Evolutionary conservation across 2,888 invertebrate species (phyloP).

Genomic region (Amaurobius ferox): DNA sequence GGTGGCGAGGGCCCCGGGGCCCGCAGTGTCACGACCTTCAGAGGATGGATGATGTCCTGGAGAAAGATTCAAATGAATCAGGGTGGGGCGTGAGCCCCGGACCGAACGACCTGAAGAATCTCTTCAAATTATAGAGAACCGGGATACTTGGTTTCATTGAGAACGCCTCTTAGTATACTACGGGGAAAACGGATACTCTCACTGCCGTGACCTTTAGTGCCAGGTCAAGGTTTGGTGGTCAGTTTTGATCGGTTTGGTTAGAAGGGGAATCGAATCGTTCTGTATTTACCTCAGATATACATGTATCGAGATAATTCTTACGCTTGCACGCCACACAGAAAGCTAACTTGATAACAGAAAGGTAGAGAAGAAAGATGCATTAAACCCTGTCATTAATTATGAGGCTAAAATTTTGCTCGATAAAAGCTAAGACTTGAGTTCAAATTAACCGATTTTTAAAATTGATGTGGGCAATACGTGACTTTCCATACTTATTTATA

Average conservation of each 20-base stretch:
- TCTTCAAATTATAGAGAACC: constrained; percentile 54
- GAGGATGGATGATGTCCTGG: constrained; percentile 62
- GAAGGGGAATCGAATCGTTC: too few relatives aligned
- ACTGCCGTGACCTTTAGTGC: constrained; percentile 27
- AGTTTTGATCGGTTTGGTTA: neutral
- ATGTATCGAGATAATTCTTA: too few relatives aligned
- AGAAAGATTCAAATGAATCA: constrained; percentile 69
- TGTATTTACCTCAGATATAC: too few relatives aligned
- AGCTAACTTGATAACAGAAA: too few relatives aligned
- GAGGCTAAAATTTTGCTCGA: too few relatives aligned
- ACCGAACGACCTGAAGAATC: constrained; percentile 41
- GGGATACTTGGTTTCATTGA: constrained; percentile 59
- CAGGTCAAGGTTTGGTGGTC: constrained; percentile 49
- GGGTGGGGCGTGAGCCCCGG: constrained; percentile 52
- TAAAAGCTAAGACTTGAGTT: too few relatives aligned
- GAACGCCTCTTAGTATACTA: constrained; percentile 39
- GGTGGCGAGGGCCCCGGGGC: constrained; percentile 36
- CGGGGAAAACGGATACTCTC: constrained; percentile 36
- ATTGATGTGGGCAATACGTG: too few relatives aligned
- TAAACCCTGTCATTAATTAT: too few relatives aligned
- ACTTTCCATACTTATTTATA: too few relatives aligned
- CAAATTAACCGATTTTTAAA: too few relatives aligned
- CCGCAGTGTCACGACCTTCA: constrained; percentile 34
- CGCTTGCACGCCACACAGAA: too few relatives aligned
- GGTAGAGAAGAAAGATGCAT: too few relatives aligned